phyloP scores from a whole-genome alignment of 1,140 invertebrate species.

The Drosophila nannoptera region DNA sequence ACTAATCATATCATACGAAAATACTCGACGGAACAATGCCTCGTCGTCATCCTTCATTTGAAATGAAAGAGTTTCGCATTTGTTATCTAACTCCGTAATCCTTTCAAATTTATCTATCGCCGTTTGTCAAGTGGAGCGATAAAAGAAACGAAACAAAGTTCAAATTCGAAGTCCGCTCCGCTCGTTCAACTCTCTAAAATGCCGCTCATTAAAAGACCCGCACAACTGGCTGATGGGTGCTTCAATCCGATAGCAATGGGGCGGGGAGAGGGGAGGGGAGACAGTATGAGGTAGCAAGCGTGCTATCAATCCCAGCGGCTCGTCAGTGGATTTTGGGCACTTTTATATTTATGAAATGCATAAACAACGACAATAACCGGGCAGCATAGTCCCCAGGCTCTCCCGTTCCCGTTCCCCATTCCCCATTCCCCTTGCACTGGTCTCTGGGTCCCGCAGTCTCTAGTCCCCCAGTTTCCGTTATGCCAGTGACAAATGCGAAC shows the following conservation, averaged over 20 bases:
- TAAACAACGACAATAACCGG: conserved; percentile 44
- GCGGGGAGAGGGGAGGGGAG: not conserved
- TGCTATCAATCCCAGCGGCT: conserved; percentile 40
- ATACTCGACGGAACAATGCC: too few species aligned
- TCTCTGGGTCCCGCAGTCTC: too few species aligned
- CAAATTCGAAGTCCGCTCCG: conserved; percentile 23
- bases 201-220: conserved; percentile 29
- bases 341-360: conserved; percentile 60
- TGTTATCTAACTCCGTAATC: not conserved
- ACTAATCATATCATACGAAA: too few species aligned
- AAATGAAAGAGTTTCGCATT: not conserved
- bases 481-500: conserved; percentile 52
- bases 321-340: conserved; percentile 49
- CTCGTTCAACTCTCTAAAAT: conserved; percentile 34
- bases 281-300: not conserved
- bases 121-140: not conserved
- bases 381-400: conserved; percentile 13
- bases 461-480: conserved; percentile 28
- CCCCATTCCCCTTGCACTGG: too few species aligned
- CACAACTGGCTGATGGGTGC: not conserved
- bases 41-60: too few species aligned
- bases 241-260: too few species aligned
- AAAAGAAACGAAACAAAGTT: conserved; percentile 23
- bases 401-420: too few species aligned
- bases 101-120: conserved; percentile 9